Conservation (phyloP, 2,113 vertebrate species). For the Muntiacus muntjak region DNA sequence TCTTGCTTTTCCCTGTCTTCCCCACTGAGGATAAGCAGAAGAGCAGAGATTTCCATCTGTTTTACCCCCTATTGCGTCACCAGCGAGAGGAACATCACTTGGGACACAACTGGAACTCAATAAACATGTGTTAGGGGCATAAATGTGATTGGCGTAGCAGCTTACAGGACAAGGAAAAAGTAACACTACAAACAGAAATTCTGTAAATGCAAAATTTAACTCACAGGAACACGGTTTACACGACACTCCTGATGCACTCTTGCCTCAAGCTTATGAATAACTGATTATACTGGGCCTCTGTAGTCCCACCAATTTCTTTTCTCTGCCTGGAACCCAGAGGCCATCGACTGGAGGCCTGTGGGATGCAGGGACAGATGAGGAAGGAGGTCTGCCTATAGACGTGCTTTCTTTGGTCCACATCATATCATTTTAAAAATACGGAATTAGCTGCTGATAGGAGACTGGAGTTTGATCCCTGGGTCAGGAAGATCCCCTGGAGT, state of each 20-base stretch:
- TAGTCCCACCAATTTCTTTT: neutral
- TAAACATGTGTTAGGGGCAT: neutral
- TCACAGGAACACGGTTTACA: neutral
- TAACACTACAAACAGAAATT: neutral
- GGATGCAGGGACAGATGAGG: neutral
- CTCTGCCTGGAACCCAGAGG: neutral
- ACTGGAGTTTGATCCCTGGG: neutral
- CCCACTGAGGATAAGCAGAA: neutral
- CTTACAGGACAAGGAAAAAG: neutral
- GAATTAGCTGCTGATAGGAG: neutral
- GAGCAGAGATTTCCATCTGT: neutral
- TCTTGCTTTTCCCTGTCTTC: neutral
- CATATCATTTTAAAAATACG: neutral
- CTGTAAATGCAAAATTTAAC: rapidly evolving
- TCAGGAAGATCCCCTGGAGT: neutral
- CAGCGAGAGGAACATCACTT: neutral
- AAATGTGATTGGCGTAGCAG: neutral
- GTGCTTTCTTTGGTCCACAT: neutral
- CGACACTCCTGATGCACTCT: rapidly evolving
- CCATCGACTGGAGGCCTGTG: neutral
- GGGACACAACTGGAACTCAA: neutral
- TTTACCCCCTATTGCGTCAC: neutral
- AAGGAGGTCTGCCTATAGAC: neutral
- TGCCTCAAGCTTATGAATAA: neutral
- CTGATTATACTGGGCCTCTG: neutral